A percentile compares a stretch with the other conserved stretches of the same genome.
phyloP scores from a whole-genome alignment of 2,113 vertebrate genomes.

The Balaenoptera acutorostrata region DNA sequence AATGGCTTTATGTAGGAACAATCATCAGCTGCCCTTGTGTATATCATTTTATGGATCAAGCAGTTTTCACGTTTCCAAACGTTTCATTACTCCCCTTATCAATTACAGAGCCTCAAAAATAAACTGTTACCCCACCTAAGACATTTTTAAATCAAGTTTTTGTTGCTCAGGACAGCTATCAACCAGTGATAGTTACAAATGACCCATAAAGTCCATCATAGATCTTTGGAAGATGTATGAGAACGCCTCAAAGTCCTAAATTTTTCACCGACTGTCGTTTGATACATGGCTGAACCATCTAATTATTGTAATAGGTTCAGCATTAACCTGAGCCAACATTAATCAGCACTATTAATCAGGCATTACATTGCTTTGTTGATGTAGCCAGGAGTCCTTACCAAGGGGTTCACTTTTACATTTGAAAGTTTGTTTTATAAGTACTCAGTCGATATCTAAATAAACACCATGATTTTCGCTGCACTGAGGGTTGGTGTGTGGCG shows the following conservation, averaged over 20 bases:
- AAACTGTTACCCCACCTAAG: not conserved
- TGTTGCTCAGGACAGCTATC: not conserved
- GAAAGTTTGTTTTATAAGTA: constrained; percentile 24
- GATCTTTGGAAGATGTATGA: constrained; percentile 51
- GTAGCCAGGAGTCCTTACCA: constrained; percentile 33
- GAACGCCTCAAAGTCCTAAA: not conserved
- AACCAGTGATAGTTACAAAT: constrained; percentile 44
- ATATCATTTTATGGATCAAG: not conserved
- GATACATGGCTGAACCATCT: constrained; percentile 33
- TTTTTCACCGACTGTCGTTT: constrained; percentile 50
- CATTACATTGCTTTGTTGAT: constrained; percentile 47
- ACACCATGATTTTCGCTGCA: constrained; percentile 21
- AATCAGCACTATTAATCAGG: constrained; percentile 59
- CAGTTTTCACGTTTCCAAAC: not conserved
- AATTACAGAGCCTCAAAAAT: constrained; percentile 48
- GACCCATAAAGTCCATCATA: constrained; percentile 6
- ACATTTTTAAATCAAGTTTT: constrained; percentile 31
- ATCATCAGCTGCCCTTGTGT: not conserved
- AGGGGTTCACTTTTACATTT: constrained; percentile 10
- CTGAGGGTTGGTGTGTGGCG: not conserved
- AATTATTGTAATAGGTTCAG: constrained; percentile 35
- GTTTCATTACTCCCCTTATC: not conserved
- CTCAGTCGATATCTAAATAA: constrained; percentile 45
- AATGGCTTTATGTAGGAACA: not conserved
- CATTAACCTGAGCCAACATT: constrained; percentile 52